A percentile compares a stretch with the other conserved stretches of the same genome.
Evolutionary conservation across 2,888 invertebrate species (phyloP).

Genomic region (Drosophila meridiana): DNA sequence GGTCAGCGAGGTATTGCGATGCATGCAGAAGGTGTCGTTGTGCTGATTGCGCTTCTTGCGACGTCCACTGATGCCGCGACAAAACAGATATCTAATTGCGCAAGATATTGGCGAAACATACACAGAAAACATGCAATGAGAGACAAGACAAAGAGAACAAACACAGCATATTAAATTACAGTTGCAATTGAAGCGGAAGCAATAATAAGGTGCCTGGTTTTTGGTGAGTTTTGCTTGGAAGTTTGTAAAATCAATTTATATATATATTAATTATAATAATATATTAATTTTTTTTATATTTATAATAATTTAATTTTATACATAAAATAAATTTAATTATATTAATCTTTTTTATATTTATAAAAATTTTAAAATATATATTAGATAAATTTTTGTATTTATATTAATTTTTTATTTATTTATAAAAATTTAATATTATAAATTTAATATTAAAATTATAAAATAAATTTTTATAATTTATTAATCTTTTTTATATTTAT

Average conservation of each 20-base stretch:
- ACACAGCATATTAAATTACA: background rate
- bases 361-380: no score
- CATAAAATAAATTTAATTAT: no score
- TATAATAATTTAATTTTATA: no score
- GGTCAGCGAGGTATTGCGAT: conserved; percentile 84
- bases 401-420: no score
- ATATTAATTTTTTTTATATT: no score
- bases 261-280: no score
- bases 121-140: conserved; percentile 10
- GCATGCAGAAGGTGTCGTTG: conserved; percentile 83
- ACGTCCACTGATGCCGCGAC: conserved; percentile 77
- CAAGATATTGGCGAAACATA: conserved; percentile 4
- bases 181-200: background rate
- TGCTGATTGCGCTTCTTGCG: conserved; percentile 78
- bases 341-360: no score
- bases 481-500: no score
- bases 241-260: background rate
- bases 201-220: background rate
- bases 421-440: no score
- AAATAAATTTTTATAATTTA: no score
- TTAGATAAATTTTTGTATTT: no score
- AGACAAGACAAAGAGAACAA: conserved; percentile 14
- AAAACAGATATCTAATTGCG: conserved; percentile 81
- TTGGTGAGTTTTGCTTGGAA: conserved; percentile 18
- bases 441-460: no score